These are phyloP conservation scores for Catocala sponsa DNA, from an alignment of 2,888 invertebrate genomes.

Conservation along the genomic window DNA sequence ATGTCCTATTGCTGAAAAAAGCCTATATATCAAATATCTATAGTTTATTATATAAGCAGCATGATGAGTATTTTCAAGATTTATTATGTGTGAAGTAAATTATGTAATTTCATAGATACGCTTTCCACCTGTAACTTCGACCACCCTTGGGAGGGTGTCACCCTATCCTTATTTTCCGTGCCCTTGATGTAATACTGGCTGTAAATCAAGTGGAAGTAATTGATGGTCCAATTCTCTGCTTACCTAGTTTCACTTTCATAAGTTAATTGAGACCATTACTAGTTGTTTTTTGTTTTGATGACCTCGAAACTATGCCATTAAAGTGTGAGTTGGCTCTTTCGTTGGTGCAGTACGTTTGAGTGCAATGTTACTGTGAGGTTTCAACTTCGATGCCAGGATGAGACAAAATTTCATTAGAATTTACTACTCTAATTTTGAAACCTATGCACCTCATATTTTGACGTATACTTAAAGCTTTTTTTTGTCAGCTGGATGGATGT, in stretches of 20 bases:
- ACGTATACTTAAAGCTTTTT: no score
- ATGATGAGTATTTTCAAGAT: no score
- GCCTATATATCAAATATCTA: no score
- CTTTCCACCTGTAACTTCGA: constrained; percentile 17
- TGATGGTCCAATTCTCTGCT: constrained; percentile 48
- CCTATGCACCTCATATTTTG: no score
- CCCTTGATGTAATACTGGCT: constrained; percentile 48
- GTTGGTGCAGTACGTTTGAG: not conserved
- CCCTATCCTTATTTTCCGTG: constrained; percentile 43
- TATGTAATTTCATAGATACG: not conserved
- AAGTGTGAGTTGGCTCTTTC: not conserved
- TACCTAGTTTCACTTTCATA: constrained; percentile 33
- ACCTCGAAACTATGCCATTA: constrained; percentile 18
- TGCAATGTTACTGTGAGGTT: not conserved
- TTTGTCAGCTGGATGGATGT: no score
- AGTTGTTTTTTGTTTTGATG: constrained; percentile 19
- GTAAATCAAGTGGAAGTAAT: constrained; percentile 56
- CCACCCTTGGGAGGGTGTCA: constrained; percentile 39
- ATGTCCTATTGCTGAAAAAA: no score
- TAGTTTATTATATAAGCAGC: no score
- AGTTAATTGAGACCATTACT: constrained; percentile 42
- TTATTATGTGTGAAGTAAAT: no score
- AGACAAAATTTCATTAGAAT: not conserved
- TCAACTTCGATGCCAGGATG: not conserved
- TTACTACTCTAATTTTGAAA: no score